Percentiles rank a stretch among this genome's conserved stretches.
Evolutionary conservation across 2,888 invertebrate genomes (phyloP).

Genomic region (Germaria angustata): DNA sequence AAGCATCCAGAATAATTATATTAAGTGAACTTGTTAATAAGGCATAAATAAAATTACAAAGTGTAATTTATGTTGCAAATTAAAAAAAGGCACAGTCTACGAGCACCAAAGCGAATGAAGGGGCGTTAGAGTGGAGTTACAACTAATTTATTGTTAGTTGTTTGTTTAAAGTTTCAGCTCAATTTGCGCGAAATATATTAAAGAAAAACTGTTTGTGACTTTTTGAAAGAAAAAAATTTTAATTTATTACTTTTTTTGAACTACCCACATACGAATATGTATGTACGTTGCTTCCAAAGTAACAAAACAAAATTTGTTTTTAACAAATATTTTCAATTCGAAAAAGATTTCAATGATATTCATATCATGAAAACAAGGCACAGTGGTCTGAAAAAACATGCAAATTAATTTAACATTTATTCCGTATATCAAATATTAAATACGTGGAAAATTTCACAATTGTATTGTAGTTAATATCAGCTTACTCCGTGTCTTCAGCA

Average conservation of each 20-base stretch:
- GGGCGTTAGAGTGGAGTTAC: no score
- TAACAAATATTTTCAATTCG: neutral
- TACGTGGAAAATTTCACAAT: no score
- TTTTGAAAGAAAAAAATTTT: neutral
- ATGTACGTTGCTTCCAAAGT: neutral
- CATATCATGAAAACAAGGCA: no score
- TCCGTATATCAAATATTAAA: no score
- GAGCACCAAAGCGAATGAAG: neutral
- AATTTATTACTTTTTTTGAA: neutral
- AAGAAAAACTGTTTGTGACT: neutral
- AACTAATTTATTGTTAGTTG: no score
- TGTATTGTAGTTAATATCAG: no score
- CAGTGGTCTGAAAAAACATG: neutral
- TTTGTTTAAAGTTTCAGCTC: no score
- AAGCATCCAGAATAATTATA: slow-evolving; percentile 48
- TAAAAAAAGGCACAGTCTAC: neutral
- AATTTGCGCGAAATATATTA: neutral
- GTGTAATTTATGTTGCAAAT: slow-evolving; percentile 34
- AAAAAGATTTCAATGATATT: neutral
- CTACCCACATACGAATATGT: no score
- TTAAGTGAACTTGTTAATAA: slow-evolving; percentile 55
- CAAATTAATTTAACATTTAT: no score
- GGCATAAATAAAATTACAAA: slow-evolving; percentile 46
- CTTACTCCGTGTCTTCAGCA: no score
- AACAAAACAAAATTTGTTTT: neutral